Base-by-base conservation (phyloP, 2,797 vertebrate genomes). In the Myotis findleyi region DNA sequence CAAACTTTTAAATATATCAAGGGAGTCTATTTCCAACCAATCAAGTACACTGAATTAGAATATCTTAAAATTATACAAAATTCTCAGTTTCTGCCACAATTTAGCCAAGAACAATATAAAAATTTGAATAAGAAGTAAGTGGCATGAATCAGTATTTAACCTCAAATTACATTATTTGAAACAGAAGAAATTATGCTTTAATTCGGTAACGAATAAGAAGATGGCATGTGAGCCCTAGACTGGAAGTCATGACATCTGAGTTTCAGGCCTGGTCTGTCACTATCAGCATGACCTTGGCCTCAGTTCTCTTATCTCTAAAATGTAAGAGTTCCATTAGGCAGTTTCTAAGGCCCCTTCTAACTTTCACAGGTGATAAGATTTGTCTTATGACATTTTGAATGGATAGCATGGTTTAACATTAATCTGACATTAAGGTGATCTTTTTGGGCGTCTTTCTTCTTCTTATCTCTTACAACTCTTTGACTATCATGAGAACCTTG, bases 91-190 rank as follows among this genome's bases (percentile, higher is more conserved):
- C 36, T 91, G 87, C 88, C 95, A 92, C 94, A 95, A 0, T 80
- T 82, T 94, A 95, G 75, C 93, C 93, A 94, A 96, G 80, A 96
- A 51, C 23, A 93, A 86, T 75, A 59, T 96, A 80, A 81, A 95
- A 86, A 88, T 86, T 91, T 92, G 51, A 91, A 87, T 87, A 80
- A 88, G 44, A 97, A 96, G 71, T 69, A 33, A 79, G 47, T 92
- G 86, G 64, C 84, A 87, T 59, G 79, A 93, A 66, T 76, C 79
- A 94, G 87, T 96, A 93, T 97, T 96, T 96, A 93, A 87, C 66
- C 47, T 91, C 64, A 84, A 77, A 84, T 94, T 91, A 80, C 10
- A 33, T 92, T 95, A 64, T 89, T 69, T 76, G 47, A 87, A 93
- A 76, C 77, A 93, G 86, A 94, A 97, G 72, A 95, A 91, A 80